These are phyloP conservation scores for Anhinga rufa DNA, from an alignment of 2,113 vertebrate species.

Conservation along the genomic window DNA sequence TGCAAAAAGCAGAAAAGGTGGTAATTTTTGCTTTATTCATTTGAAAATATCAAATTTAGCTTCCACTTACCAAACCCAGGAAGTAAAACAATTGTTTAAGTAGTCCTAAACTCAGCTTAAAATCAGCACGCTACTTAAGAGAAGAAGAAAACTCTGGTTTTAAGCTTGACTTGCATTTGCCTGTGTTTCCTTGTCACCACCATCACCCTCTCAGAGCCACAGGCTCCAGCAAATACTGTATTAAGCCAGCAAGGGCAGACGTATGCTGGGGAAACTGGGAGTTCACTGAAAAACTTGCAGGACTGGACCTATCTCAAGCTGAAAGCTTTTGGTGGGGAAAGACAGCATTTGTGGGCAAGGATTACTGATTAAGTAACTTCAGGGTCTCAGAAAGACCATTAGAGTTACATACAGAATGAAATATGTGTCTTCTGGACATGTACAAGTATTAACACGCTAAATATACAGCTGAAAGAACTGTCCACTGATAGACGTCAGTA, in stretches of 20 bases:
- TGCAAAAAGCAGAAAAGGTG: background rate
- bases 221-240: background rate
- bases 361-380: background rate
- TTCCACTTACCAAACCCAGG: background rate
- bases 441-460: background rate
- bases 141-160: background rate
- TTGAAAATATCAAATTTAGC: background rate
- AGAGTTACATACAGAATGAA: background rate
- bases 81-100: background rate
- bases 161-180: background rate
- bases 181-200: background rate
- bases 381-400: background rate
- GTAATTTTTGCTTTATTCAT: background rate
- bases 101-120: background rate
- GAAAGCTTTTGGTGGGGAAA: background rate
- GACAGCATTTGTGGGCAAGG: background rate
- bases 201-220: background rate
- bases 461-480: background rate
- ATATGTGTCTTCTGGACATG: background rate
- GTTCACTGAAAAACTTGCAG: background rate
- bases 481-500: background rate
- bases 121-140: background rate
- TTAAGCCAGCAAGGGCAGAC: background rate
- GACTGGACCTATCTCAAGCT: background rate
- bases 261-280: fast-evolving